Conservation (phyloP, 2,888 invertebrate species). For the Hirtodrosophila cameraria region DNA sequence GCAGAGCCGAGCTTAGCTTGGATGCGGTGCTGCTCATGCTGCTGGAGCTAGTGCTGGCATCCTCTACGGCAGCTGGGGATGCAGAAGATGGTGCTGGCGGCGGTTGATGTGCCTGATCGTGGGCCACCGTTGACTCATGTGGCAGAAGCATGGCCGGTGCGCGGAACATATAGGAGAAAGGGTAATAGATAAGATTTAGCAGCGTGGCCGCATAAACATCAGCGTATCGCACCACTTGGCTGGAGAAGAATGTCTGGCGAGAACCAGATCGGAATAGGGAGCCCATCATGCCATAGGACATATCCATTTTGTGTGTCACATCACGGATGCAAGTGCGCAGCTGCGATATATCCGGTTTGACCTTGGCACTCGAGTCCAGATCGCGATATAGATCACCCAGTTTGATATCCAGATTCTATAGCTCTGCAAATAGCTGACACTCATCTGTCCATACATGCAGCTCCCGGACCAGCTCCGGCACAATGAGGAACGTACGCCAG, state of each 20-base stretch:
- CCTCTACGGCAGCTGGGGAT: constrained; percentile 29
- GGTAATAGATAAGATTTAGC: constrained; percentile 98
- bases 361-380: constrained; percentile 96
- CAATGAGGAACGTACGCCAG: constrained; percentile 99
- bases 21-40: constrained; percentile 18
- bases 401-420: constrained; percentile 94
- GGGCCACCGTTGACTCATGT: constrained; percentile 99
- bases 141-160: constrained; percentile 99
- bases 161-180: constrained; percentile 99
- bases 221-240: constrained; percentile 97
- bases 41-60: constrained; percentile 41
- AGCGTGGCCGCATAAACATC: constrained; percentile 98
- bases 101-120: constrained; percentile 93
- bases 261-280: constrained; percentile 98
- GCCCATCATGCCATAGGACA: constrained; percentile 98
- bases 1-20: constrained; percentile 44
- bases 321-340: constrained; percentile 94
- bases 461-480: constrained; percentile 98
- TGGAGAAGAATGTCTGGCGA: constrained; percentile 98
- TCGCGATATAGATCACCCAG: constrained; percentile 98
- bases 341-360: constrained; percentile 97
- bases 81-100: constrained; percentile 85
- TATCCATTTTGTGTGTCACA: constrained; percentile 99
- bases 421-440: constrained; percentile 94
- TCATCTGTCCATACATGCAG: constrained; percentile 99